phyloP scores from a whole-genome alignment of 2,797 vertebrate species.

The Pseudotriccus pelzelni region DNA sequence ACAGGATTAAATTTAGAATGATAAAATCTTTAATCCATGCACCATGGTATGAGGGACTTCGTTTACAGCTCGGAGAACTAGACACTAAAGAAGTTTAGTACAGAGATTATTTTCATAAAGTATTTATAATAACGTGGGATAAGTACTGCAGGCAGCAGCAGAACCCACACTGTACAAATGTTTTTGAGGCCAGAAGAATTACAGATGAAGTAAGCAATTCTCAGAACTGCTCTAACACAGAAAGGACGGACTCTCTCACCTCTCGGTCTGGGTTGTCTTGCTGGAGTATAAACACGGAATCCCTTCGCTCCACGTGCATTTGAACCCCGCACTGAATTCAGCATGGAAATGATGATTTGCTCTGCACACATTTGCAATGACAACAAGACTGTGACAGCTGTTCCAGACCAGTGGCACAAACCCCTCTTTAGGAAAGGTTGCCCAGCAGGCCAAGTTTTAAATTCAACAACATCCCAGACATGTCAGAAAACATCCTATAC shows the following conservation, averaged over 20 bases:
- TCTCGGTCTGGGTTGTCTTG: neutral
- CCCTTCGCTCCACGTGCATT: neutral
- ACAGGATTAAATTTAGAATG: slow-evolving; percentile 56
- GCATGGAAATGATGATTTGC: neutral
- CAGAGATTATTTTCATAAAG: slow-evolving; percentile 56
- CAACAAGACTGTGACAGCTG: neutral
- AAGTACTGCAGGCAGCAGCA: slow-evolving; percentile 41
- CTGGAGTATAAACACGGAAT: neutral
- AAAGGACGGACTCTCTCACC: neutral
- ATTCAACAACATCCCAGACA: neutral
- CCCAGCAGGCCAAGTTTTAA: slow-evolving; percentile 14
- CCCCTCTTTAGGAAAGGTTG: neutral
- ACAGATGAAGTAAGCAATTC: neutral
- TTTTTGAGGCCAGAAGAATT: neutral
- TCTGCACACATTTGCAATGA: neutral
- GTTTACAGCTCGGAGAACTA: slow-evolving; percentile 12
- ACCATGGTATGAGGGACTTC: neutral
- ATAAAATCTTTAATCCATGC: slow-evolving; percentile 61
- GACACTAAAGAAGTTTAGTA: slow-evolving; percentile 33
- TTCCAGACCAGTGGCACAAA: slow-evolving; percentile 14
- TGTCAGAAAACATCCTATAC: neutral
- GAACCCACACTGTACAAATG: neutral
- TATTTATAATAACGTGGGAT: slow-evolving; percentile 33
- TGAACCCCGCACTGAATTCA: neutral
- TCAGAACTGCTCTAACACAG: neutral